Evolutionary conservation across 1,140 invertebrate genomes (phyloP).

Genomic region (Helicoverpa zea): DNA sequence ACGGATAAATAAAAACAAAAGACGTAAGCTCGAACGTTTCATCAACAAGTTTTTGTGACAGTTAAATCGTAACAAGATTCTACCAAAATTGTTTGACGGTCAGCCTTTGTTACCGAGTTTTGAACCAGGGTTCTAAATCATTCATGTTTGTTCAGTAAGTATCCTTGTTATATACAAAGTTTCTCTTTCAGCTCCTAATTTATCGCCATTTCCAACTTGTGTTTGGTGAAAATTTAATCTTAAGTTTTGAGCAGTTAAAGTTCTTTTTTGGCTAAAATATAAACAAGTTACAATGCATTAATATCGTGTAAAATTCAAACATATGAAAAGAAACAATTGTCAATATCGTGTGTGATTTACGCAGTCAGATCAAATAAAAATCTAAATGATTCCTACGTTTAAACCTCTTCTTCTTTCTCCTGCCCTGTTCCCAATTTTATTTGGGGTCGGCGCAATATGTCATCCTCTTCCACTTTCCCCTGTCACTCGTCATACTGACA

Average conservation of each 20-base stretch:
- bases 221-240: slow-evolving; percentile 9
- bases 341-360: too few species aligned
- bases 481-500: too few species aligned
- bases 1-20: not conserved
- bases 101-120: slow-evolving; percentile 7
- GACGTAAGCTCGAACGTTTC: not conserved
- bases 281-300: too few species aligned
- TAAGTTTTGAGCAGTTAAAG: not conserved
- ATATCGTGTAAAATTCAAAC: too few species aligned
- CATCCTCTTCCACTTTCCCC: too few species aligned
- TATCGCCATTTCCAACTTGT: slow-evolving; percentile 19
- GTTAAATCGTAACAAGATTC: not conserved
- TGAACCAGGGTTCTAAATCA: slow-evolving; percentile 27
- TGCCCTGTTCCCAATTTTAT: too few species aligned
- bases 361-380: too few species aligned
- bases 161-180: slow-evolving; percentile 10
- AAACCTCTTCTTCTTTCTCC: too few species aligned
- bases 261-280: too few species aligned
- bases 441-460: too few species aligned
- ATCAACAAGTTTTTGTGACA: slow-evolving; percentile 3
- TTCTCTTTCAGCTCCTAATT: slow-evolving; percentile 33
- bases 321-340: too few species aligned
- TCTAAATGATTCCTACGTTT: too few species aligned
- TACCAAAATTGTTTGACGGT: not conserved
- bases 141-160: slow-evolving; percentile 29